A percentile compares a stretch with the other conserved stretches of the same genome.
Conservation (phyloP, 2,797 vertebrate genomes). For the Percopsis omiscomaycus region DNA sequence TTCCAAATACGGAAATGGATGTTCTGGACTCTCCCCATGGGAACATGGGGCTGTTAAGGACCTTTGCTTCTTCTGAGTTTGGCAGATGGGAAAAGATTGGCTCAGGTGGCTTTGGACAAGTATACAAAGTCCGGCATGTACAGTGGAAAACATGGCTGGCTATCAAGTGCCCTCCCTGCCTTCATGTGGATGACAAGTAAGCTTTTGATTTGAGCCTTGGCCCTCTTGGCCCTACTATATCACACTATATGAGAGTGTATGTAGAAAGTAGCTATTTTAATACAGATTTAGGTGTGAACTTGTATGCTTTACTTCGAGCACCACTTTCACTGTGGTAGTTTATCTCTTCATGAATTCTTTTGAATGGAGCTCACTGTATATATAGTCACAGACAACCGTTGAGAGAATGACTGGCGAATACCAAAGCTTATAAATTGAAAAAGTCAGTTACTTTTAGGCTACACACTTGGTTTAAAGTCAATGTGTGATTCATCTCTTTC, state of each 20-base stretch:
- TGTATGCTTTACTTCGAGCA: background rate
- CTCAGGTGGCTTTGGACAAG: slow-evolving; percentile 96
- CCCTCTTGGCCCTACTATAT: too few species aligned
- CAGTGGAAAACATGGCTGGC: slow-evolving; percentile 98
- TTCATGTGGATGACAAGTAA: slow-evolving; percentile 96
- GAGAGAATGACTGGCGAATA: background rate
- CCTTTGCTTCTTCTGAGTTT: slow-evolving; percentile 90
- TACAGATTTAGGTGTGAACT: background rate
- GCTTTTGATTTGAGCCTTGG: slow-evolving; percentile 38
- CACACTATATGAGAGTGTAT: background rate
- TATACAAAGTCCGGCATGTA: slow-evolving; percentile 94
- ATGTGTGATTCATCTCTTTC: slow-evolving; percentile 38
- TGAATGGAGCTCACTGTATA: background rate
- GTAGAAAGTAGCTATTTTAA: background rate
- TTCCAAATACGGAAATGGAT: slow-evolving; percentile 78
- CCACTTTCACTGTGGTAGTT: background rate
- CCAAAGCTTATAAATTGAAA: slow-evolving; percentile 1
- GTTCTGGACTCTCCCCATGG: slow-evolving; percentile 78
- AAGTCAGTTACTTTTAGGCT: background rate
- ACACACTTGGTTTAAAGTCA: slow-evolving; percentile 21
- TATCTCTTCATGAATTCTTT: background rate
- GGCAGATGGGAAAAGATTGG: slow-evolving; percentile 94
- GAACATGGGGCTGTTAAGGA: slow-evolving; percentile 89
- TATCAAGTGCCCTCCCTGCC: slow-evolving; percentile 95
- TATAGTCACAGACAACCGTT: background rate